Conservation (phyloP, 1,140 invertebrate genomes). For the Heliconius hermathena region DNA sequence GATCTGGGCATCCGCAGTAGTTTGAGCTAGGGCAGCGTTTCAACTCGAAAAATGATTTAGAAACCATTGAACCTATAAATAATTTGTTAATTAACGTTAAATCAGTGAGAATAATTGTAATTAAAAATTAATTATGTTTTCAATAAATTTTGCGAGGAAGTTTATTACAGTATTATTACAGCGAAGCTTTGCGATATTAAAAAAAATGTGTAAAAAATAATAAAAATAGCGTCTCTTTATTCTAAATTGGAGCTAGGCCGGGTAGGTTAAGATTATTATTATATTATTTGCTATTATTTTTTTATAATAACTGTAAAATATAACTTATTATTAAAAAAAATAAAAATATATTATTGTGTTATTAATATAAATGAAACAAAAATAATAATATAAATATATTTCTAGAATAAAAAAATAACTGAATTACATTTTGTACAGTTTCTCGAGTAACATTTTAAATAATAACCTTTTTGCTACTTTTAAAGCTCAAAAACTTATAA, state of each 20-base stretch:
- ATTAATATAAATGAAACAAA: too few relatives aligned
- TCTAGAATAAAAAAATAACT: background rate
- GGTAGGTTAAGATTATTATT: conserved; percentile 60
- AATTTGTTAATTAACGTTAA: too few relatives aligned
- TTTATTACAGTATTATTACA: conserved; percentile 30
- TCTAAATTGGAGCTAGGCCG: conserved; percentile 73
- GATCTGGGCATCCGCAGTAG: background rate
- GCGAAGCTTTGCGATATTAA: conserved; percentile 47
- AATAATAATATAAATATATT: background rate
- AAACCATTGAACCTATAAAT: background rate
- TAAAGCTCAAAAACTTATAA: conserved; percentile 9
- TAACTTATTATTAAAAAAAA: background rate
- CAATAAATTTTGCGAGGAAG: background rate
- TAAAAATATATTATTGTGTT: too few relatives aligned
- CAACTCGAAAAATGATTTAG: background rate
- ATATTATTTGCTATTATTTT: conserved; percentile 43
- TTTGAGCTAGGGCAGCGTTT: background rate
- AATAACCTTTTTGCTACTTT: conserved; percentile 1
- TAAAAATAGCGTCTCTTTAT: conserved; percentile 68
- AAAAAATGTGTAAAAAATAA: conserved; percentile 45
- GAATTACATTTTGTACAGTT: background rate
- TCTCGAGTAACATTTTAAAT: background rate
- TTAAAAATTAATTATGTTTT: background rate
- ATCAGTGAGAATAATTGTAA: background rate
- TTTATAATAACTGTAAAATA: conserved; percentile 13